Percentiles rank a stretch among this genome's conserved stretches.
Conservation (phyloP, 2,888 invertebrate species). For the Cartodere bifasciata region DNA sequence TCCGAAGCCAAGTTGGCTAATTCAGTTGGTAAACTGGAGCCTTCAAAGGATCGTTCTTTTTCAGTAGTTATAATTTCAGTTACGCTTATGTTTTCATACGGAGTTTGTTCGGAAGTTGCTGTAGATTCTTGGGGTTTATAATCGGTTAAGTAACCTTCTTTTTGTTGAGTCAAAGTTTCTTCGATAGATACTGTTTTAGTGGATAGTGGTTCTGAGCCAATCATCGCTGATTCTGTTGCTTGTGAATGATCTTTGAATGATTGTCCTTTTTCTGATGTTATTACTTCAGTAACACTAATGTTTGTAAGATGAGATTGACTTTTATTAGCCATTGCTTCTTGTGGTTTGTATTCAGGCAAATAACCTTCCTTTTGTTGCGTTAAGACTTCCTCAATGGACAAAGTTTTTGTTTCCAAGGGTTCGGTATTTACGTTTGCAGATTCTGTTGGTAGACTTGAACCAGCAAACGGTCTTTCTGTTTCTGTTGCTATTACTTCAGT, state of each 20-base stretch:
- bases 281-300: slow-evolving; percentile 25
- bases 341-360: slow-evolving; percentile 22
- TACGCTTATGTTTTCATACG: slow-evolving; percentile 32
- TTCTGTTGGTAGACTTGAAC: no score
- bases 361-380: slow-evolving; percentile 19
- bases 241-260: slow-evolving; percentile 1
- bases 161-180: slow-evolving; percentile 13
- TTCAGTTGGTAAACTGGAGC: no score
- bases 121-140: slow-evolving; percentile 10
- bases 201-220: slow-evolving; percentile 11
- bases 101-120: slow-evolving; percentile 30
- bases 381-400: slow-evolving; percentile 15
- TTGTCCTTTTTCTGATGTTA: slow-evolving; percentile 31
- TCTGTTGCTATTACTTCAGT: no score
- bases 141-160: slow-evolving; percentile 3
- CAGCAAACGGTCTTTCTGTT: no score
- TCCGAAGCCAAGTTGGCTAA: no score
- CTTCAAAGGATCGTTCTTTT: slow-evolving; percentile 12
- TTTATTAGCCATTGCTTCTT: slow-evolving; percentile 22
- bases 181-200: slow-evolving; percentile 18
- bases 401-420: no score
- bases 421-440: no score
- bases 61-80: slow-evolving; percentile 18
- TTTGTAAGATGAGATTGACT: slow-evolving; percentile 25
- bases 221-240: slow-evolving; percentile 20